Evolutionary conservation across 2,888 invertebrate genomes (phyloP), one percentile per base, ranked within the genome.

Genomic region (Sipunculus nudus): DNA sequence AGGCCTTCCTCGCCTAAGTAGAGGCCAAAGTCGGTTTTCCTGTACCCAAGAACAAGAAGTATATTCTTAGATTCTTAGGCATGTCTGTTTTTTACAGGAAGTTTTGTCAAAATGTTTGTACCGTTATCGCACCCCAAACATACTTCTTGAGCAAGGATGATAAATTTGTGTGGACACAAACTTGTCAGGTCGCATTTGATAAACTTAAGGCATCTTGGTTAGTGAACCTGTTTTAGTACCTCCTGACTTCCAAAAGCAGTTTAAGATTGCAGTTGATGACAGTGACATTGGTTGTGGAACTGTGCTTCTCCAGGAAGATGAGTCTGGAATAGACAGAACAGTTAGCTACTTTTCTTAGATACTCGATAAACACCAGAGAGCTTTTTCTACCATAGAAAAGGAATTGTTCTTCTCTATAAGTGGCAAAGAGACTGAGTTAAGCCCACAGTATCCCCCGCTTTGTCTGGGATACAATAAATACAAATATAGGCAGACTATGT

Each of bases 171-270:
- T 80, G 79, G 78, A 59, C 57, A 3, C 56, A 62, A 23, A 21
- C 59, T 3, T 77, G 76, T 56, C 63, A 77, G 46, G 35, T 55
- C 1, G 73, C 77, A 10, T 78, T 81, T 46, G 55, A 74, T 8
- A 40, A 60, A 6, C 61, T 78, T 43, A 82, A 80, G 43, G 13
- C 45, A 0, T 67, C 38, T 46, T 72, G 19, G 38, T 39, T 13
- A 29, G 10, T 16, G 16, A 38, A 32, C 70, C 65, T 2, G 55
- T 68, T 26, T 28, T 72, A 4, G 31, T n/a, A 29, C 55, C 61
- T 16, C 67, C 62, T n/a, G 53, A 67, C 46, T 65, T 68, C 40
- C 19, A 57, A 16, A 32, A 61, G 45, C 59, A 50, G 13, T 68
- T 71, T 55, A 65, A 61, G 39, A n/a, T 74, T 3, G 53, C 47